Evolutionary conservation across 2,888 invertebrate genomes (phyloP).

Genomic region (Hirtodrosophila duncani): DNA sequence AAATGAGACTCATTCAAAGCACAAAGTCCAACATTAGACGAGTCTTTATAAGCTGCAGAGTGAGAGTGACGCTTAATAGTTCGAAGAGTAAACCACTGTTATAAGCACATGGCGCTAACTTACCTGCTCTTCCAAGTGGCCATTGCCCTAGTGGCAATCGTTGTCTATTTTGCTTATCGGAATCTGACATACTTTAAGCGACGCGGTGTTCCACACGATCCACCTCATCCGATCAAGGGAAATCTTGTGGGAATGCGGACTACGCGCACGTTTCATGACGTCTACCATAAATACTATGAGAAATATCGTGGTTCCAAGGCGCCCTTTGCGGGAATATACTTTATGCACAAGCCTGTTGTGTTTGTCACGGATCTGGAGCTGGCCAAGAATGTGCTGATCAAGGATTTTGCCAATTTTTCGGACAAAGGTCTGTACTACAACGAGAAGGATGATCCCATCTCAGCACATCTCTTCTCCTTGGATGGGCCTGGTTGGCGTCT

Average conservation of each 20-base stretch:
- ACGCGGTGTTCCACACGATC: slow-evolving; percentile 48
- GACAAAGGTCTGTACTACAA: slow-evolving; percentile 75
- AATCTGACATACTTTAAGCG: slow-evolving; percentile 39
- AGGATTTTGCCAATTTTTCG: slow-evolving; percentile 74
- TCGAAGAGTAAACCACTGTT: too few species aligned
- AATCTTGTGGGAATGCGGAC: slow-evolving; percentile 37
- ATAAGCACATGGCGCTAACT: too few species aligned
- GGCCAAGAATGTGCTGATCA: slow-evolving; percentile 66
- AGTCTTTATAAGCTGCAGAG: too few species aligned
- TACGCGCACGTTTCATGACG: slow-evolving; percentile 30
- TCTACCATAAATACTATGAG: slow-evolving; percentile 41
- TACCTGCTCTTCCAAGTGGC: too few species aligned
- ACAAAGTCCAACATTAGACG: too few species aligned
- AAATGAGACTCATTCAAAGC: too few species aligned
- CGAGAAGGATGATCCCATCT: slow-evolving; percentile 75
- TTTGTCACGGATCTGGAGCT: slow-evolving; percentile 52
- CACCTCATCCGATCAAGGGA: slow-evolving; percentile 50
- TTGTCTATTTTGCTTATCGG: too few species aligned
- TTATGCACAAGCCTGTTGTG: slow-evolving; percentile 53
- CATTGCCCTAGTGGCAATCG: too few species aligned
- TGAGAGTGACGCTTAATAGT: too few species aligned
- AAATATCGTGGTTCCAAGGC: slow-evolving; percentile 42
- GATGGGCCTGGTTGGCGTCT: slow-evolving; percentile 78
- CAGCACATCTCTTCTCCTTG: slow-evolving; percentile 73
- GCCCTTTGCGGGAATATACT: slow-evolving; percentile 71